phyloP scores from a whole-genome alignment of 2,888 invertebrate species.

The Drosophila putrida region DNA sequence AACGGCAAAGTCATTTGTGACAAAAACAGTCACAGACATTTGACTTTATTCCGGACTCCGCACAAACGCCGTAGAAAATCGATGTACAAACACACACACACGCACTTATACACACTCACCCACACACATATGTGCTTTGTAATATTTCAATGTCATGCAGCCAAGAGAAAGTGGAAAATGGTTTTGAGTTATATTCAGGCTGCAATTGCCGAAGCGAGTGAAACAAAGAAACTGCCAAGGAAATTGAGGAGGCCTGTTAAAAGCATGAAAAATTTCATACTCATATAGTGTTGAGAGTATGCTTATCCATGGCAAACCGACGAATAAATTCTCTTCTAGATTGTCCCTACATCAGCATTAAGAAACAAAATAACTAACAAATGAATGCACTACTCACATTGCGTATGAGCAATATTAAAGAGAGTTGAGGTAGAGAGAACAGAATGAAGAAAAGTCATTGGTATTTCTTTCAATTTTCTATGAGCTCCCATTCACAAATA shows the following conservation, averaged over 20 bases:
- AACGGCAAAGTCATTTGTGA: constrained; percentile 81
- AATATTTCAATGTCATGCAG: constrained; percentile 75
- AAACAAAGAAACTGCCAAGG: constrained; percentile 10
- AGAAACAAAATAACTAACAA: no score
- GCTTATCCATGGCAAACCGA: not conserved
- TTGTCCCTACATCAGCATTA: not conserved
- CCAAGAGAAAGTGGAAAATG: not conserved
- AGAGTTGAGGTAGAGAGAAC: not conserved
- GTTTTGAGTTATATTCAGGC: not conserved
- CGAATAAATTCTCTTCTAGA: not conserved
- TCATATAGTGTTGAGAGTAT: not conserved
- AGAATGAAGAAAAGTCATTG: no score
- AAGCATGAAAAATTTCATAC: constrained; percentile 10
- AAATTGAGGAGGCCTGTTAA: not conserved
- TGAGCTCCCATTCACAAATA: no score
- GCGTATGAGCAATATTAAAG: not conserved
- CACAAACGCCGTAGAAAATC: constrained; percentile 45
- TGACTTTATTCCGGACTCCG: constrained; percentile 54
- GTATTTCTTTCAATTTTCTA: no score
- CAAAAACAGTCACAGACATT: constrained; percentile 80
- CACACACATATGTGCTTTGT: constrained; percentile 38
- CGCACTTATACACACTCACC: constrained; percentile 19
- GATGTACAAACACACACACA: constrained; percentile 20
- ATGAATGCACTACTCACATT: not conserved
- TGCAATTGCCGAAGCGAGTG: constrained; percentile 17